Conservation (phyloP, 2,888 invertebrate species). For the Cynaeus angustus region DNA sequence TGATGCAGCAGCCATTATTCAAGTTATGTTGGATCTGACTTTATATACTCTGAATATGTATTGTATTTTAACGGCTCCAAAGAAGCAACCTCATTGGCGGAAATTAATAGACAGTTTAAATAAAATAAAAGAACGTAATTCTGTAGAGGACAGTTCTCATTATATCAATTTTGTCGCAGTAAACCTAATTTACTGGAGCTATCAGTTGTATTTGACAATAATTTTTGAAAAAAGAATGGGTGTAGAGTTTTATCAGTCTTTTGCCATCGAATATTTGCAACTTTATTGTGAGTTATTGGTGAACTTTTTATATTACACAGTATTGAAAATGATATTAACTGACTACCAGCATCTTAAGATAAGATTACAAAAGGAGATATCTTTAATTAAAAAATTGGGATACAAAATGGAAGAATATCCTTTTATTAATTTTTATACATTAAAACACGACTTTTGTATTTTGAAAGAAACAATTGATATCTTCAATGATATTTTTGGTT, state of each 20-base stretch:
- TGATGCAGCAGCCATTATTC: neutral
- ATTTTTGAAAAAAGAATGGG: neutral
- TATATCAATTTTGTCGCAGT: neutral
- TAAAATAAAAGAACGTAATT: neutral
- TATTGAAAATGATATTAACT: neutral
- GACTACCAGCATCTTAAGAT: neutral
- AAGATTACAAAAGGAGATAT: neutral
- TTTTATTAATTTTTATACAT: neutral
- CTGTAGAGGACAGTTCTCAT: neutral
- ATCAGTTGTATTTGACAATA: neutral
- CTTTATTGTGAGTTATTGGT: neutral
- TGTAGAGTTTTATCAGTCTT: neutral
- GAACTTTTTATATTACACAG: neutral
- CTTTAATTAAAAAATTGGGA: neutral
- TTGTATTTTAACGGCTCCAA: neutral
- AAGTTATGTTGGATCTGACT: neutral
- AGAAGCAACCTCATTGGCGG: neutral
- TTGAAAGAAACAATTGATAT: neutral
- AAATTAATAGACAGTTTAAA: neutral
- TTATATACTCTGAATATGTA: constrained; percentile 4
- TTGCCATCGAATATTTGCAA: neutral
- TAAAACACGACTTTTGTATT: neutral
- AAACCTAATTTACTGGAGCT: constrained; percentile 2
- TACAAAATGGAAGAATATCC: neutral
- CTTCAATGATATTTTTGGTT: constrained; percentile 4